phyloP scores from a whole-genome alignment of 2,797 vertebrate species.

The Myiotriccus ornatus region DNA sequence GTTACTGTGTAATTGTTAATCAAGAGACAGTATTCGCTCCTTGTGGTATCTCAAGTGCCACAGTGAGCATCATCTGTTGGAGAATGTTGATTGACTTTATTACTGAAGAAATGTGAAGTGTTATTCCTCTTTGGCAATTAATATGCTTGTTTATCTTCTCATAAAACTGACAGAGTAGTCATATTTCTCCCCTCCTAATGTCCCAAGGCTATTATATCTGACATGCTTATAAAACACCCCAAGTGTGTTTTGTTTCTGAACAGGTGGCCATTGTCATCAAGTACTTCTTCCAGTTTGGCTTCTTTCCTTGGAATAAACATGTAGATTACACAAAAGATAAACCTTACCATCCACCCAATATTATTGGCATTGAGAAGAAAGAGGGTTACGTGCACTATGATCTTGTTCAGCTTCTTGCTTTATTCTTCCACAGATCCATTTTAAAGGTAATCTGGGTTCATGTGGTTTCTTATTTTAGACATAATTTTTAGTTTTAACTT shows the following conservation, averaged over 20 bases:
- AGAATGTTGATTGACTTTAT: background rate
- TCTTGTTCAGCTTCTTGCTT: conserved; percentile 91
- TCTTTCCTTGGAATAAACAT: conserved; percentile 92
- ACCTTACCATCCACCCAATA: conserved; percentile 90
- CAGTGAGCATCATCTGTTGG: background rate
- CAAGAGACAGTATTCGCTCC: background rate
- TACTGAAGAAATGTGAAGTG: background rate
- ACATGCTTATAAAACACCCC: conserved; percentile 18
- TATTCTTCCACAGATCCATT: conserved; percentile 98
- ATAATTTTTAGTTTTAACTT: background rate
- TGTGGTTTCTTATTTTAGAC: background rate
- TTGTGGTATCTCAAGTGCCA: background rate
- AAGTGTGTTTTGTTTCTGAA: background rate
- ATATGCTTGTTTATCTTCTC: background rate
- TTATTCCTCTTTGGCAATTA: background rate
- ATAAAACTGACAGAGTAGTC: background rate
- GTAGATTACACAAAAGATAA: conserved; percentile 82
- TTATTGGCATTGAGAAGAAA: conserved; percentile 97
- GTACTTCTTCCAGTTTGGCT: conserved; percentile 98
- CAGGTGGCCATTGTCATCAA: conserved; percentile 95
- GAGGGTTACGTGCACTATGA: conserved; percentile 96
- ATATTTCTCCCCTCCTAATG: background rate
- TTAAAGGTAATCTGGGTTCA: conserved; percentile 84
- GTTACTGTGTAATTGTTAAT: background rate
- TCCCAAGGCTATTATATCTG: background rate